Base-by-base conservation (phyloP, 53 echinoderm and acorn worm genomes). In the Arbacia lixula region DNA sequence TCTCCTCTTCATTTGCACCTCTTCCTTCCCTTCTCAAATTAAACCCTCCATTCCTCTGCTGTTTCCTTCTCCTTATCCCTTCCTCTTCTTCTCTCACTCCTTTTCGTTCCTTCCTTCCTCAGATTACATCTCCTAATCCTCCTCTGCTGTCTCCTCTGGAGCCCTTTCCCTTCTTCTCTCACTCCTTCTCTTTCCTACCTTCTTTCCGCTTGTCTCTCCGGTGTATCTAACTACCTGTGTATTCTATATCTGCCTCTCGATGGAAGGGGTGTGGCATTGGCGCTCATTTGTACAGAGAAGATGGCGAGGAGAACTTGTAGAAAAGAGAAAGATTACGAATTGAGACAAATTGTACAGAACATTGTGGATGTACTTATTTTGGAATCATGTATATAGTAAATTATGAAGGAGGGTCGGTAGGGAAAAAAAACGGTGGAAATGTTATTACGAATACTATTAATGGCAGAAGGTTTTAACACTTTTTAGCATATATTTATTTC, bases 361-460 rank as follows among this genome's bases (percentile, higher is more conserved):
- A 36, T 39, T 17, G 17, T 9, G 16, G 79, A 60, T 78, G 79
- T 61, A 78, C 79, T 41, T 78, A 78, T 78, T 78, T 78, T 78
- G 58, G 79, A 78, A 78, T 78, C 79, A 78, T 78, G 79, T 78
- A 78, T 61, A 78, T 78, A 78, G 60, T 78, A 78, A 78, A 78
- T 78, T 78, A 78, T 78, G 79, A 78, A 38, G 38, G 24, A 26
- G 61, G 79, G 61, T 16, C 2, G 54, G 24, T 10, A 56, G 36
- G 31, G 53, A 75, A 75, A 75, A 74, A 71, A 75, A 75, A 53
- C 32, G 32, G 52, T 54, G n/a, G 36, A 78, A 41, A 78, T 60
- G 37, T 78, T 78, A 58, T 58, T 60, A 78, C 60, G 60, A 60
- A 60, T 38, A 60, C 12, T 78, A 25, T 60, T 28, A 78, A 31